Evolutionary conservation across 2,888 invertebrate species (phyloP).

Genomic region (Piscicola geometra): DNA sequence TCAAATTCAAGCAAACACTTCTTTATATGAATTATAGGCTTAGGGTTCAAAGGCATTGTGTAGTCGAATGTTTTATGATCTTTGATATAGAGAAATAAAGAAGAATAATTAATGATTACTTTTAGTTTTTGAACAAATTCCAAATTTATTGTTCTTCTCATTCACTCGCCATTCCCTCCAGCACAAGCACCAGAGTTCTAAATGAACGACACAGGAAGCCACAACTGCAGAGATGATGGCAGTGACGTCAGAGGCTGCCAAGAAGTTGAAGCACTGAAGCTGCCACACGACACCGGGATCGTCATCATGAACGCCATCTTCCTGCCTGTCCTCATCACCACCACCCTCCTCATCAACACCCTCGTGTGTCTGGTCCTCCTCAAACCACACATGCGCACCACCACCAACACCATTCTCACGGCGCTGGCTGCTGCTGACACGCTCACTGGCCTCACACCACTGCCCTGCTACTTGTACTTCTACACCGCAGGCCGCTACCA

Average conservation of each 20-base stretch:
- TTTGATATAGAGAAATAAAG: too few relatives aligned
- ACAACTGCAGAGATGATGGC: too few relatives aligned
- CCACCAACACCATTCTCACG: conserved; percentile 85
- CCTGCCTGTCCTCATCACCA: conserved; percentile 76
- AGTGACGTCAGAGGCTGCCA: background rate
- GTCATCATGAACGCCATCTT: conserved; percentile 63
- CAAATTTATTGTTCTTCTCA: too few relatives aligned
- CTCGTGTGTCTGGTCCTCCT: conserved; percentile 83
- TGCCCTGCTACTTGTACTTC: conserved; percentile 77
- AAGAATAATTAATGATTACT: too few relatives aligned
- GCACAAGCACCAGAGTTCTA: too few relatives aligned
- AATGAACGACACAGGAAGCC: too few relatives aligned
- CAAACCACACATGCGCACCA: conserved; percentile 73
- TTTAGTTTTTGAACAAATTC: too few relatives aligned
- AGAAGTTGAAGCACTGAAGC: conserved; percentile 1
- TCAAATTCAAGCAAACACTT: too few relatives aligned
- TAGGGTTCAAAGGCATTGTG: too few relatives aligned
- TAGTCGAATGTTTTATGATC: too few relatives aligned
- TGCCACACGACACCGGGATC: conserved; percentile 11
- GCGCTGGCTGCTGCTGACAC: conserved; percentile 92
- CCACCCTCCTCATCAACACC: conserved; percentile 82
- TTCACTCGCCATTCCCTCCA: too few relatives aligned
- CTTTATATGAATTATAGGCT: too few relatives aligned
- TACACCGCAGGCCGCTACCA: conserved; percentile 82
- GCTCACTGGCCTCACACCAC: conserved; percentile 66